These are phyloP conservation scores for Drosophila truncata DNA, from an alignment of 1,140 invertebrate genomes.

Conservation along the genomic window DNA sequence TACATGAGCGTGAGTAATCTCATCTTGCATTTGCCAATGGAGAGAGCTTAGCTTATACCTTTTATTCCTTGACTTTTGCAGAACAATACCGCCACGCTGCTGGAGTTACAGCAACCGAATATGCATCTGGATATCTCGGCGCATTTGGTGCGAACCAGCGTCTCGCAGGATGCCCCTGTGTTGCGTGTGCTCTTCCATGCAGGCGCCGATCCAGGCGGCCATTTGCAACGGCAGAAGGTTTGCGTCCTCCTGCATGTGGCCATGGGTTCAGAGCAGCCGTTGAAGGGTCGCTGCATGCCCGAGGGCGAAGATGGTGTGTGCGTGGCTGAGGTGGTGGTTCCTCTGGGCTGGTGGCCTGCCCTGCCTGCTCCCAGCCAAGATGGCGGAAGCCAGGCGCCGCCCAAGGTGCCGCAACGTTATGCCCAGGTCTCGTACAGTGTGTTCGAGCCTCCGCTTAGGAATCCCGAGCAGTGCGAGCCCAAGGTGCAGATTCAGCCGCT, in stretches of 20 bases:
- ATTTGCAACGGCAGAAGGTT: constrained; percentile 87
- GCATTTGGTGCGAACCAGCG: constrained; percentile 93
- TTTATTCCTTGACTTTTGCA: constrained; percentile 8
- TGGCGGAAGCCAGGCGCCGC: constrained; percentile 87
- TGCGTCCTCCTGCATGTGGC: constrained; percentile 91
- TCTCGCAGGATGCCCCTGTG: constrained; percentile 94
- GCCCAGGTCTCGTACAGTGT: constrained; percentile 94
- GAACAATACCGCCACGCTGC: constrained; percentile 81
- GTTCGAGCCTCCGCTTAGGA: constrained; percentile 90
- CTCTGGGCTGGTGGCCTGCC: constrained; percentile 95
- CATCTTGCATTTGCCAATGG: fast-evolving
- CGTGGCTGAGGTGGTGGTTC: constrained; percentile 92
- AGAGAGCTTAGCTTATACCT: neutral
- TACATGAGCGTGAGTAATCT: constrained; percentile 75
- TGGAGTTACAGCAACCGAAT: constrained; percentile 89
- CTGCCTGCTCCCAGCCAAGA: constrained; percentile 87
- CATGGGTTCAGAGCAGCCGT: constrained; percentile 87
- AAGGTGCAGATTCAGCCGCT: constrained; percentile 91
- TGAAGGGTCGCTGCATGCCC: constrained; percentile 94
- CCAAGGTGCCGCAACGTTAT: constrained; percentile 89
- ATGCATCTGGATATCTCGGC: constrained; percentile 95
- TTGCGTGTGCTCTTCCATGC: constrained; percentile 95
- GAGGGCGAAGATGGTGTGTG: constrained; percentile 96
- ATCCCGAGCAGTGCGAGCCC: constrained; percentile 89
- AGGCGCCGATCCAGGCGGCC: constrained; percentile 90